These are phyloP conservation scores for Amblyraja radiata DNA, from an alignment of 2,797 vertebrate species.

Conservation along the genomic window DNA sequence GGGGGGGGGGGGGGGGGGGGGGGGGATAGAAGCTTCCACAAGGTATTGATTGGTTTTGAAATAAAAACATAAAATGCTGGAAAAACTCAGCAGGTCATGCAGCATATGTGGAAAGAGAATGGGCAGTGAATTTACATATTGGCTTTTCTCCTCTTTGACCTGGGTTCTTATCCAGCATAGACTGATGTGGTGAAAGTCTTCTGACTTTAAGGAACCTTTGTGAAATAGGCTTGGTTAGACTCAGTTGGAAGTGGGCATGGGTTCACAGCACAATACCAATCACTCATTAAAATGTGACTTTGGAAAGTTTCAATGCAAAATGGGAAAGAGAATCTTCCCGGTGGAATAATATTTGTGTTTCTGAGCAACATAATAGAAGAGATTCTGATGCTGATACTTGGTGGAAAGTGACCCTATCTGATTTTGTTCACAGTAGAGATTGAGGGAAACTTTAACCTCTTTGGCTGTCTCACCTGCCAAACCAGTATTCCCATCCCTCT, in stretches of 20 bases:
- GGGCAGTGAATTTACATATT: background rate
- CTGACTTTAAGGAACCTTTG: background rate
- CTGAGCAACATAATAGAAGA: background rate
- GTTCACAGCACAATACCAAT: background rate
- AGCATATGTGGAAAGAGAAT: background rate
- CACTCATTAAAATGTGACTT: background rate
- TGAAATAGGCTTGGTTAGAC: background rate
- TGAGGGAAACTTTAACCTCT: background rate
- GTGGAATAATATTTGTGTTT: background rate
- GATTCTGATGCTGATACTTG: background rate
- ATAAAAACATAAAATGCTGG: no score
- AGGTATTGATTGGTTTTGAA: background rate
- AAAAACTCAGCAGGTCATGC: no score
- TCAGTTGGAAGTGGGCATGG: background rate
- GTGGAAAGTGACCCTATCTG: background rate
- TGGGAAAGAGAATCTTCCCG: background rate
- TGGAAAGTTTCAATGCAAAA: background rate
- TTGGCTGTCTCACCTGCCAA: background rate
- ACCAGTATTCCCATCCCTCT: background rate
- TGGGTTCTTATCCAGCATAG: background rate
- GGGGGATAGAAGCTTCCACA: background rate
- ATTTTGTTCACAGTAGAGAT: background rate
- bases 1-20: no score
- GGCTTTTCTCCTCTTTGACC: background rate
- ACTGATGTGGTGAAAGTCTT: background rate